phyloP scores from a whole-genome alignment of 1,140 invertebrate species.

The Panulirus ornatus region DNA sequence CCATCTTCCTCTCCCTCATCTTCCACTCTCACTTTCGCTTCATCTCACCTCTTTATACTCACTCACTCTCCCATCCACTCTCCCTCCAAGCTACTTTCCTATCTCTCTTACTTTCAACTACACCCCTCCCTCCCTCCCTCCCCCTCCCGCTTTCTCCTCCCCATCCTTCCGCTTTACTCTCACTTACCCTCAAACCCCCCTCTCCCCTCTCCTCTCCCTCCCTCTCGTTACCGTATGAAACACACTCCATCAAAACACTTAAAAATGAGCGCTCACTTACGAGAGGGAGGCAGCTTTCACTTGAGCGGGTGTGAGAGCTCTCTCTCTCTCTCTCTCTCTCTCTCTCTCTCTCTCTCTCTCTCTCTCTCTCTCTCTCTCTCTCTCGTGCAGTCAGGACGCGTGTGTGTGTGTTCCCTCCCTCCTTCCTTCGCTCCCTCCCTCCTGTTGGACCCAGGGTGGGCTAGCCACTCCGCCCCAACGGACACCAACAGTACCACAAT shows the following conservation, averaged over 20 bases:
- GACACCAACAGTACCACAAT: too few species aligned
- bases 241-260: slow-evolving; percentile 56
- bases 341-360: neutral
- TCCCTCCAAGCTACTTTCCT: neutral
- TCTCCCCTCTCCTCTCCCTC: neutral
- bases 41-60: too few species aligned
- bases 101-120: neutral
- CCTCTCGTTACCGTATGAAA: neutral
- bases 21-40: neutral
- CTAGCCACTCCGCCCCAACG: too few species aligned
- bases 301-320: slow-evolving; percentile 11
- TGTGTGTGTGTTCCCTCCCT: neutral
- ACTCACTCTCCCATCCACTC: neutral
- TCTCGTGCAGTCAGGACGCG: neutral
- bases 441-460: too few species aligned
- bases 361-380: neutral
- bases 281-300: slow-evolving; percentile 15
- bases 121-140: neutral
- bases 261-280: slow-evolving; percentile 37
- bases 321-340: neutral
- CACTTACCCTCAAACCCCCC: neutral
- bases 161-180: too few species aligned
- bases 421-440: neutral
- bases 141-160: neutral
- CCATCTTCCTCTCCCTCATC: neutral